Base-by-base conservation (phyloP, 2,113 vertebrate species). In the Penelope pileata region DNA sequence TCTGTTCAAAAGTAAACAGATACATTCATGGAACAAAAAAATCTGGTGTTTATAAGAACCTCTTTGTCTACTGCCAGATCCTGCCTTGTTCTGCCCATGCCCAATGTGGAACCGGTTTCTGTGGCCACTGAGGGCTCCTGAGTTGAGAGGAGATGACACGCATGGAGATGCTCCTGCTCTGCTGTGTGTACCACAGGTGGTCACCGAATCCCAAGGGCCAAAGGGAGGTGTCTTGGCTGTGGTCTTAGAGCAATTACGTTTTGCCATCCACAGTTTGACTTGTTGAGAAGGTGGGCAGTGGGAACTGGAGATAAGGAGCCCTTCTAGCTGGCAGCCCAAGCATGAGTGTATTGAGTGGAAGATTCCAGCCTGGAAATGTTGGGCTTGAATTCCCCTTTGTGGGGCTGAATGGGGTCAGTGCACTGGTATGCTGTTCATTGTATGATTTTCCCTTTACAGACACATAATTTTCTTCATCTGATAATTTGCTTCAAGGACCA, bases 361-460 rank as follows among this genome's bases (percentile, higher is more conserved):
- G 59, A 54, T 56, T 18, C 24, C 77, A 89, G 81, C 58, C 64
- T 91, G 85, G 72, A 88, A 88, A 34, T 12, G 47, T 78, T 88
- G 69, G 0, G 2, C 66, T 72, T 66, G 85, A 75, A 18, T 94
- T 94, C 84, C 54, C 36, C 45, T 1, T 34, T 0, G 3, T 21
- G 76, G 56, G 64, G 92, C 86, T 96, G 96, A 79, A 89, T 91
- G 51, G 94, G 94, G 94, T 96, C 97, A 97, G 64, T 6, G 93
- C 92, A 96, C 94, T 94, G 96, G 96, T 94, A 97, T 97, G 97
- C 80, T 0, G n/a, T 64, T 84, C 78, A 90, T 94, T 96, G 76
- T 88, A 23, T 1, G 1, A 56, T 76, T 85, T 90, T 69, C 72
- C 48, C 72, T 85, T 81, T 87, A 84, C 91, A 66, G 77, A 58